Base-by-base conservation (phyloP, 2,888 invertebrate genomes). In the Lamellibrachia columna region DNA sequence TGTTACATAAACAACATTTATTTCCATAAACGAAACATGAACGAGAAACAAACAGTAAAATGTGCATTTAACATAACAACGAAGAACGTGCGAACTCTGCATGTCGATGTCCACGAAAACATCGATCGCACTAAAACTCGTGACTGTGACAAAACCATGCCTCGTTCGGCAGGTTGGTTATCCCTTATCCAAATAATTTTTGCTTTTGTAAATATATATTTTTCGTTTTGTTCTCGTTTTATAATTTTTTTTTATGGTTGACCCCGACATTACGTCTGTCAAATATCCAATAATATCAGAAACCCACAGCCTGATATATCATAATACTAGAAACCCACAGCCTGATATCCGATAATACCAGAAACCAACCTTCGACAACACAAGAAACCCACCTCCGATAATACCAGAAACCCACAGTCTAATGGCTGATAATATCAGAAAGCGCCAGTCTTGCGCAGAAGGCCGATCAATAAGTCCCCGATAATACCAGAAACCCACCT, bases 1-100 rank as follows among this genome's bases (percentile, higher is more conserved):
- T 75, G 75, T 75, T 75, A 75, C 75, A 75, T 75, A 75, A 75
- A 75, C 75, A 75, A 75, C 75, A 75, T n/a, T 15, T 75, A 75
- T 75, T 75, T 75, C 75, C 75, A 15, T 22, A 75, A 75, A n/a
- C 75, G 75, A 75, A 75, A 75, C 75, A 75, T 75, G 75, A 75
- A 75, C 75, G n/a, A 75, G 75, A 75, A 75, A 75, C 75, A 75
- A 75, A 75, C 75, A 75, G 75, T 75, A 75, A 75, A 75, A 75
- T 75, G 75, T 75, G 75, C 75, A 75, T 15, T 40, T 15, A 75
- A 75, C 75, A 75, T 22, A 75, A 75, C 75, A 75, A 15, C 75
- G 75, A 75, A 75, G 3, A 6, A 6, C n/a, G 75, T 75, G 75
- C 75, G 15, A 15, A 75, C 75, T 75, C 75, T 15, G 40, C 40